phyloP scores from a whole-genome alignment of 2,888 invertebrate genomes.

The Malacosoma neustria region DNA sequence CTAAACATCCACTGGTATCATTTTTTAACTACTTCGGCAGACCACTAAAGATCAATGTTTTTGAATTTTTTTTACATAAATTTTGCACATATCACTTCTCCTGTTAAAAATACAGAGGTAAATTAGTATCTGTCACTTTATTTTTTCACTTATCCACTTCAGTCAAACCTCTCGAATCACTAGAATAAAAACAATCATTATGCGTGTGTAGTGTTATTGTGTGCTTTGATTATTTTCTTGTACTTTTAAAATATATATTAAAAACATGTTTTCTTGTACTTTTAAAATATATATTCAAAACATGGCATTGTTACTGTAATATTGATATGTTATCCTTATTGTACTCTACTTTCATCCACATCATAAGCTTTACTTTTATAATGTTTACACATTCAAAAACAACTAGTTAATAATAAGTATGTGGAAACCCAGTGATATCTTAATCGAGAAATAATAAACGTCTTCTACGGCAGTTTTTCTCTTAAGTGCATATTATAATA shows the following conservation, averaged over 20 bases:
- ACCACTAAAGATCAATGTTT: slow-evolving; percentile 36
- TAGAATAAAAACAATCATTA: slow-evolving; percentile 38
- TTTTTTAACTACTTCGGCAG: slow-evolving; percentile 22
- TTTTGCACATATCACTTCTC: slow-evolving; percentile 47
- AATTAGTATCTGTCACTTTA: slow-evolving; percentile 46
- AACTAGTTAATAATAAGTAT: too few relatives aligned
- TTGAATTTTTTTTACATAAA: slow-evolving; percentile 24
- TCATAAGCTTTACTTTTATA: too few relatives aligned
- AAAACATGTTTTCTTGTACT: too few relatives aligned
- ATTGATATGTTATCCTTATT: too few relatives aligned
- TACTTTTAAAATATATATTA: too few relatives aligned
- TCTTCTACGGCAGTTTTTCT: too few relatives aligned
- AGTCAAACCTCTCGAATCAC: slow-evolving; percentile 36
- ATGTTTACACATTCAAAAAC: too few relatives aligned
- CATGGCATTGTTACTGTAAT: neutral
- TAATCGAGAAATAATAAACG: too few relatives aligned
- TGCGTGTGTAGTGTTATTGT: slow-evolving; percentile 5
- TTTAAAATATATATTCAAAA: too few relatives aligned
- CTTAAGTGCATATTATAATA: too few relatives aligned
- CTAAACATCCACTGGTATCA: slow-evolving; percentile 55
- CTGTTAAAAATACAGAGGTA: slow-evolving; percentile 67
- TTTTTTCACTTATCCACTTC: slow-evolving; percentile 23
- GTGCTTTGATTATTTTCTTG: neutral
- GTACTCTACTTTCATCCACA: too few relatives aligned
- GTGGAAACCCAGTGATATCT: too few relatives aligned